Conservation (phyloP, 2,113 vertebrate genomes). For the Menidia beryllina region DNA sequence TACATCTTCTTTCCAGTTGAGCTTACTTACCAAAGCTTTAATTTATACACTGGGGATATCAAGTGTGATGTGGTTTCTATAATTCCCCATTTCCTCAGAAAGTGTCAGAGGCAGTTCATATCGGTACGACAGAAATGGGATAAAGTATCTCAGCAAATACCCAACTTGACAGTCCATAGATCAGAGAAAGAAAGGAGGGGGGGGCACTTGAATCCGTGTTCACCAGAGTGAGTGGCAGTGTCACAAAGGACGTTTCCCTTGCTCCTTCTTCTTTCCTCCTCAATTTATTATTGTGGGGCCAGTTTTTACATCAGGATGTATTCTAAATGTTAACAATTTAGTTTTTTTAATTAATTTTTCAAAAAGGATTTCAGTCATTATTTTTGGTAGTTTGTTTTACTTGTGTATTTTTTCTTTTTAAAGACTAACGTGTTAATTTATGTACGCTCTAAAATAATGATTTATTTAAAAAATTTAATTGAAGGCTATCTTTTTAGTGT, state of each 20-base stretch:
- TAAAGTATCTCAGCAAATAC: slow-evolving; percentile 73
- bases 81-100: slow-evolving; percentile 51
- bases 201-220: slow-evolving; percentile 57
- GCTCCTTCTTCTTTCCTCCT: slow-evolving; percentile 64
- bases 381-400: not conserved
- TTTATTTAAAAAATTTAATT: no score
- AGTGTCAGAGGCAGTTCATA: slow-evolving; percentile 64
- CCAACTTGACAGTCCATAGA: slow-evolving; percentile 76
- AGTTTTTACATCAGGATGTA: slow-evolving; percentile 43
- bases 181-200: slow-evolving; percentile 60
- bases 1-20: slow-evolving; percentile 4
- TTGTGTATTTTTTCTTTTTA: not conserved
- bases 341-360: slow-evolving; percentile 9
- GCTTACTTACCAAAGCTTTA: slow-evolving; percentile 42
- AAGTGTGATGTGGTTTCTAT: slow-evolving; percentile 32
- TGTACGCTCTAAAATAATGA: no score
- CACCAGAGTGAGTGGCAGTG: slow-evolving; percentile 66
- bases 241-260: slow-evolving; percentile 63
- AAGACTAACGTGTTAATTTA: no score
- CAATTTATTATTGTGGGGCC: slow-evolving; percentile 66
- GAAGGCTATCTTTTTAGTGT: no score
- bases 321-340: slow-evolving; percentile 22
- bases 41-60: slow-evolving; percentile 47
- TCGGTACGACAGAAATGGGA: slow-evolving; percentile 59
- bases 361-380: not conserved